Conservation (phyloP, 1,140 invertebrate species). For the Aphaenogaster rudis region DNA sequence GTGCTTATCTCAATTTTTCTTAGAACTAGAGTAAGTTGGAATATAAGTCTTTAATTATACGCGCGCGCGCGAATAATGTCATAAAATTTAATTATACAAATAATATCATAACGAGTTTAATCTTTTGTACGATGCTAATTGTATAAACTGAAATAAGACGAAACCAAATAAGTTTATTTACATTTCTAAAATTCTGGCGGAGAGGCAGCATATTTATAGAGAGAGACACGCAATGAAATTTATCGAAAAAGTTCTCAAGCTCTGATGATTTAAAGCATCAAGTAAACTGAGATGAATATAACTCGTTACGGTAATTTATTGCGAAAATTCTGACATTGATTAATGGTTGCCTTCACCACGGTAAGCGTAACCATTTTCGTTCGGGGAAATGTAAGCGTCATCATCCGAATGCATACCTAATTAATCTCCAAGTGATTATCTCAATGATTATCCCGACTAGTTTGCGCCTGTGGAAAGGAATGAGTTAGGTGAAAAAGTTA, state of each 20-base stretch:
- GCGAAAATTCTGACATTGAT: constrained; percentile 48
- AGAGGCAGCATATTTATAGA: background rate
- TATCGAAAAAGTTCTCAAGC: constrained; percentile 25
- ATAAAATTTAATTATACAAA: background rate
- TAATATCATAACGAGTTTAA: background rate
- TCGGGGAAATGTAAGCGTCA: constrained; percentile 9
- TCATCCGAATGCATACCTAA: constrained; percentile 22
- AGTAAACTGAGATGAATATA: constrained; percentile 44
- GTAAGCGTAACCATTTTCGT: constrained; percentile 21
- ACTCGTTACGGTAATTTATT: constrained; percentile 37
- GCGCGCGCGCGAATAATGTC: background rate
- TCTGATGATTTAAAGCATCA: constrained; percentile 28
- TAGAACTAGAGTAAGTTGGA: background rate
- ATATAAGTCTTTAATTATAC: background rate
- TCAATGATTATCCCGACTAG: background rate
- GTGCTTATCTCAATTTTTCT: background rate
- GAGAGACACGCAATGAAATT: constrained; percentile 1
- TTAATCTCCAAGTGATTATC: constrained; percentile 39
- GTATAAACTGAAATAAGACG: background rate
- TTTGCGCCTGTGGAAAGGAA: background rate
- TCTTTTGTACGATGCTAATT: background rate
- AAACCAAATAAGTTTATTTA: background rate
- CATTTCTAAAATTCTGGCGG: background rate
- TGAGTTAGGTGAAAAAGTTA: background rate
- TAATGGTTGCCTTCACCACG: constrained; percentile 3